A percentile compares a stretch with the other conserved stretches of the same genome.
phyloP scores from a whole-genome alignment of 2,797 vertebrate species.

The Microchirus variegatus region DNA sequence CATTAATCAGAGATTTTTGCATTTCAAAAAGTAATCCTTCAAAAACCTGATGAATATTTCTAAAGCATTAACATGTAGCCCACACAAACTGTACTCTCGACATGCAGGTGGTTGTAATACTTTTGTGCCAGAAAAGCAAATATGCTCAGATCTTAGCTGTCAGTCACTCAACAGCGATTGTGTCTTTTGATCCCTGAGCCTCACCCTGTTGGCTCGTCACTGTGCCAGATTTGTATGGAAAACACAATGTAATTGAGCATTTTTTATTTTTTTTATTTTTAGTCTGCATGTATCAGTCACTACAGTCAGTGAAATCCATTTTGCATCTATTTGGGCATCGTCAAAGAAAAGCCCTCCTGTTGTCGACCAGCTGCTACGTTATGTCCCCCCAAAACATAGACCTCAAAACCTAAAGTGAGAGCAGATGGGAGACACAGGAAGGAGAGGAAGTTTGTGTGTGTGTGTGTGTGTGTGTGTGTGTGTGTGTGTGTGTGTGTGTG shows the following conservation, averaged over 20 bases:
- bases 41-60: slow-evolving; percentile 32
- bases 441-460: slow-evolving; percentile 17
- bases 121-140: slow-evolving; percentile 39
- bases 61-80: slow-evolving; percentile 30
- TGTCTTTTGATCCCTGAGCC: slow-evolving; percentile 29
- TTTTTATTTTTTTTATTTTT: no score
- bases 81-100: slow-evolving; percentile 5
- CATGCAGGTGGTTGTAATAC: slow-evolving; percentile 22
- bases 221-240: slow-evolving; percentile 21
- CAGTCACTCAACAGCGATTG: slow-evolving; percentile 38
- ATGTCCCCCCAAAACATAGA: slow-evolving; percentile 51
- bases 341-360: slow-evolving; percentile 32
- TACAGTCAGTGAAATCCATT: slow-evolving; percentile 12
- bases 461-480: slow-evolving; percentile 31
- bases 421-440: slow-evolving; percentile 63
- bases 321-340: slow-evolving; percentile 28
- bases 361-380: slow-evolving; percentile 44
- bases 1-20: slow-evolving; percentile 18
- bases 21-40: slow-evolving; percentile 26
- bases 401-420: slow-evolving; percentile 70
- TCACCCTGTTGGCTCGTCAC: slow-evolving; percentile 26
- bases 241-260: slow-evolving; percentile 11
- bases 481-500: slow-evolving; percentile 24
- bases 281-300: no score
- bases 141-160: slow-evolving; percentile 34